Percentiles rank a stretch among this genome's conserved stretches.
Evolutionary conservation across 2,888 invertebrate species (phyloP).

Genomic region (Globia sparganii): DNA sequence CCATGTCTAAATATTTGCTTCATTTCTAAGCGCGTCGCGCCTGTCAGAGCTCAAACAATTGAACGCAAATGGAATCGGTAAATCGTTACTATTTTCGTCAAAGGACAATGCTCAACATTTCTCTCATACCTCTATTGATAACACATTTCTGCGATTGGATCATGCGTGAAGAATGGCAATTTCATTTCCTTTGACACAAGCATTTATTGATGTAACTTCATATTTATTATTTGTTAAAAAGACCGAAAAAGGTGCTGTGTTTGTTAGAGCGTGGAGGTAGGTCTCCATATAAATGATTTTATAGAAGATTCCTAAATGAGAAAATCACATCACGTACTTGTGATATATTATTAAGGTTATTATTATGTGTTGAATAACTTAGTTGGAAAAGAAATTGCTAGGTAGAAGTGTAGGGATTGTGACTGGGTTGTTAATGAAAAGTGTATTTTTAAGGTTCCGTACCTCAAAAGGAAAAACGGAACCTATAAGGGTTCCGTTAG

Average conservation of each 20-base stretch:
- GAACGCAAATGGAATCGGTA: slow-evolving; percentile 13
- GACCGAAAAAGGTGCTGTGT: no score
- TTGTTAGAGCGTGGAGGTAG: background rate
- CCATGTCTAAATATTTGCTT: slow-evolving; percentile 51
- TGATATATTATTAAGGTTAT: background rate
- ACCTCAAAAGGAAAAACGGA: no score
- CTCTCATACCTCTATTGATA: slow-evolving; percentile 17
- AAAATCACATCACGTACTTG: background rate
- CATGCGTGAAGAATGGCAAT: slow-evolving; percentile 33
- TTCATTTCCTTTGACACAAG: slow-evolving; percentile 45
- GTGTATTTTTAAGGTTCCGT: no score
- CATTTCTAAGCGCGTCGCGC: slow-evolving; percentile 10
- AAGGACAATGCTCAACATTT: slow-evolving; percentile 13
- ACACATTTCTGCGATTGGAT: slow-evolving; percentile 36
- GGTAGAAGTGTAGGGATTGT: background rate
- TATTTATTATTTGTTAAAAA: slow-evolving; percentile 21
- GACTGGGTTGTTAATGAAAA: background rate
- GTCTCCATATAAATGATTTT: background rate
- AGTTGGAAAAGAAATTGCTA: background rate
- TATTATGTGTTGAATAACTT: background rate
- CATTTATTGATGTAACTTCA: slow-evolving; percentile 28
- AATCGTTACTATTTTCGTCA: slow-evolving; percentile 26
- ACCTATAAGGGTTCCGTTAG: no score
- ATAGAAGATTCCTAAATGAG: background rate
- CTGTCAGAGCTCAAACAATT: slow-evolving; percentile 29